Base-by-base conservation (phyloP, 2,888 invertebrate genomes). In the Lycaena phlaeas region DNA sequence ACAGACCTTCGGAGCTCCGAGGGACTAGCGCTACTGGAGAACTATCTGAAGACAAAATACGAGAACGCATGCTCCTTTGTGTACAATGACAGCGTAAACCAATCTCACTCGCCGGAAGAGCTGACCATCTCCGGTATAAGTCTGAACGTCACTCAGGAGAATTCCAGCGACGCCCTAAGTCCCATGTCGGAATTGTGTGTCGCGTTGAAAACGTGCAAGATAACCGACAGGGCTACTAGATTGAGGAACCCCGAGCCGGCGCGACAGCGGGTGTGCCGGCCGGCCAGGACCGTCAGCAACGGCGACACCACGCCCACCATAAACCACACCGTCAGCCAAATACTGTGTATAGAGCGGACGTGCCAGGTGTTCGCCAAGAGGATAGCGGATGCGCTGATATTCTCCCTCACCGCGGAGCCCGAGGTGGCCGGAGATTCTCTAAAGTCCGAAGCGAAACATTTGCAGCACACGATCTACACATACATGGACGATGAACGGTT, bases 21-120 rank as follows among this genome's bases (percentile, higher is more conserved):
- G 41, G 97, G 97, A 0, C 81, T 97, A 5, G 58, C 72, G 0
- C 78, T 89, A 28, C 69, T 98, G 6, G 96, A 98, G 64, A 85
- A 86, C 30, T 92, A 92, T 74, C 76, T 97, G 14, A 86, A 86
- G 53, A 60, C 68, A 2, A 86, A 86, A 61, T 87, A 86, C 63
- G 73, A 78, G n/a, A 64, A 66, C 34, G 76, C 76, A 0, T 79
- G 70, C 37, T 73, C 76, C 0, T 61, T 68, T 50, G 72, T 68
- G 0, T 78, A 72, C 52, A 78, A 57, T 48, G 74, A 78, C 38
- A 77, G 73, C 27, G 66, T 70, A 43, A 64, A 61, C 0, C 66
- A 68, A 39, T 63, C 66, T 2, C 61, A 62, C 26, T 54, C 60
- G 0, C 60, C 68, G 0, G 72, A 73, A 27, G 73, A 78, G 0